A percentile compares a stretch with the other conserved stretches of the same genome.
Conservation (phyloP, 2,888 invertebrate genomes). For the Clivina fossor region DNA sequence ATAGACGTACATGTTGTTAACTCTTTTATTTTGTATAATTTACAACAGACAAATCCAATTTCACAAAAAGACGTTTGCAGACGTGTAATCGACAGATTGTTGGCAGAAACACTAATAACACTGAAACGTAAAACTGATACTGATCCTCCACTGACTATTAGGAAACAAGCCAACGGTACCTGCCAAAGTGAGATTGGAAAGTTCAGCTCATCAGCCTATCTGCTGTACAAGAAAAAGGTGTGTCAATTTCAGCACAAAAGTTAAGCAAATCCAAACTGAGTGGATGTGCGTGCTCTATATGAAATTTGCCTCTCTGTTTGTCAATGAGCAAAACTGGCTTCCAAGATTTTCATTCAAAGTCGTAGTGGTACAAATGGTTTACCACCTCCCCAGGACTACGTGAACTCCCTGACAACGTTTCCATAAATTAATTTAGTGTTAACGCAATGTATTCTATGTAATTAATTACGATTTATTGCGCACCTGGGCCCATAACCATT, state of each 20-base stretch:
- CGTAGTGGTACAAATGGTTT: slow-evolving; percentile 1
- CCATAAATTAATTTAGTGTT: neutral
- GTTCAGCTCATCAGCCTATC: slow-evolving; percentile 31
- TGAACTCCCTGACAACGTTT: neutral
- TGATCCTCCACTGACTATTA: slow-evolving; percentile 13
- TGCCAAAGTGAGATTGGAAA: slow-evolving; percentile 13
- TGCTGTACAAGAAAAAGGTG: slow-evolving; percentile 35
- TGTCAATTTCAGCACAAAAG: slow-evolving; percentile 37
- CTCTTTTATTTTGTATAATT: slow-evolving; percentile 29
- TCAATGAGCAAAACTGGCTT: slow-evolving; percentile 34
- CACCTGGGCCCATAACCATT: no score
- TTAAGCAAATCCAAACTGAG: slow-evolving; percentile 36
- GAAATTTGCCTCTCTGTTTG: slow-evolving; percentile 38
- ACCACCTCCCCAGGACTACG: neutral
- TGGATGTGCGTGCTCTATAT: slow-evolving; percentile 38
- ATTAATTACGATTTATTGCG: no score
- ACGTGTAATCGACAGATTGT: slow-evolving; percentile 31
- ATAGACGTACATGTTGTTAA: slow-evolving; percentile 42
- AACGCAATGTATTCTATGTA: no score
- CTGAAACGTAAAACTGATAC: neutral
- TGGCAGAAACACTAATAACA: slow-evolving; percentile 15
- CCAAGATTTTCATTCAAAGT: slow-evolving; percentile 26
- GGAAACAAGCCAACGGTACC: slow-evolving; percentile 14
- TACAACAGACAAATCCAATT: neutral
- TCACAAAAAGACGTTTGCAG: slow-evolving; percentile 36